Evolutionary conservation across 1,140 invertebrate species (phyloP).

Genomic region (Thereuonema tuberculata): DNA sequence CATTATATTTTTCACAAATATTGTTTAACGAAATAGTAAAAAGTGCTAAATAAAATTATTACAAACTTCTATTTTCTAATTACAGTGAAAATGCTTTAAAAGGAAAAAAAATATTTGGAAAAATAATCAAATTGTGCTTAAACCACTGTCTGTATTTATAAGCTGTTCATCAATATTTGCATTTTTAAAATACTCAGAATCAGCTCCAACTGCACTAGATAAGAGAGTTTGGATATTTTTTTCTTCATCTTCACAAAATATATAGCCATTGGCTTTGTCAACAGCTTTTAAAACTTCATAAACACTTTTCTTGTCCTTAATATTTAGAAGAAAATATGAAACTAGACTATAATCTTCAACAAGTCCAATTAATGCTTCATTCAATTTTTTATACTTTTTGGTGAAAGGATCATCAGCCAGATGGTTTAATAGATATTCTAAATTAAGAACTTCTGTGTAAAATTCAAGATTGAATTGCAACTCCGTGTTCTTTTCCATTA

Average conservation of each 20-base stretch:
- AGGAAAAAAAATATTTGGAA: too few species aligned
- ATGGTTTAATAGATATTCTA: constrained; percentile 75
- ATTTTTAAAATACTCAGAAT: constrained; percentile 24
- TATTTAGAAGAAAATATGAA: constrained; percentile 67
- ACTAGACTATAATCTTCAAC: constrained; percentile 89
- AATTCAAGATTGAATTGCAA: constrained; percentile 84
- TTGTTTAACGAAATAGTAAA: too few species aligned
- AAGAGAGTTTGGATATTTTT: constrained; percentile 65
- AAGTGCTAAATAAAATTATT: too few species aligned
- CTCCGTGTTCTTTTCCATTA: constrained; percentile 67
- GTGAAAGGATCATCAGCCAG: constrained; percentile 44
- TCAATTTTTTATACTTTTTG: constrained; percentile 68
- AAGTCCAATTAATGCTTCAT: constrained; percentile 66
- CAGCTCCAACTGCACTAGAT: constrained; percentile 59
- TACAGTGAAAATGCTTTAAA: too few species aligned
- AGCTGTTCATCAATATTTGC: constrained; percentile 8
- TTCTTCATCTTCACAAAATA: constrained; percentile 69
- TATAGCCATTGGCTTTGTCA: constrained; percentile 87
- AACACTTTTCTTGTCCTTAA: constrained; percentile 41
- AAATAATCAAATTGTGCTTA: too few species aligned
- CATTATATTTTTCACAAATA: too few species aligned
- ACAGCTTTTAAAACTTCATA: constrained; percentile 59
- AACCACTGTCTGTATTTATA: too few species aligned
- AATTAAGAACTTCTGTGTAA: constrained; percentile 92
- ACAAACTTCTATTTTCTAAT: too few species aligned